Evolutionary conservation across 2,113 vertebrate genomes (phyloP), one percentile per base, ranked within the genome.

Genomic region (Progne subis): DNA sequence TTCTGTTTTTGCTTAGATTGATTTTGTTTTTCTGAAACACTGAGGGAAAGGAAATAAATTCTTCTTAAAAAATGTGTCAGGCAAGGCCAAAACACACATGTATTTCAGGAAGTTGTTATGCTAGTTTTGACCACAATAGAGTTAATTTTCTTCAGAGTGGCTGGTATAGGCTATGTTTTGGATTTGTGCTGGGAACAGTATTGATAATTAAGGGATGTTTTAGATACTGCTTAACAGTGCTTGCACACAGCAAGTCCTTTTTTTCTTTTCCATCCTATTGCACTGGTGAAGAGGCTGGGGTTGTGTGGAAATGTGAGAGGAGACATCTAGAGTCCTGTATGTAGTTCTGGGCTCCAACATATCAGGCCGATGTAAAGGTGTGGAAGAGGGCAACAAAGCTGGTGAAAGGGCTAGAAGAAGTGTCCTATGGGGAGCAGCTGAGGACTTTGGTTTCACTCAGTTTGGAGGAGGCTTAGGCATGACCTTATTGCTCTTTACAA

Each of bases 281-380:
- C 52, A 17, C 12, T n/a, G 26, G 10, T 19, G 23, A 28, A 23
- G 37, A 44, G 28, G 8, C 3, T 67, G 44, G 18, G 18, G 5
- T 18, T 67, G 8, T 8, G 3, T 50, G 50, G 44, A 43, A 72
- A 37, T 0, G 0, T n/a, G 44, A 15, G 18, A 74, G 53, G 44
- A 67, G 32, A 11, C 6, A 19, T 19, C 12, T 44, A n/a, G 11
- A 83, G 5, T 69, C 21, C 4, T 32, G 4, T 32, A 11, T 34
- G 6, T 14, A 14, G 11, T 59, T 74, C 31, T 64, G 18, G n/a
- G 11, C 4, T 8, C 18, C 13, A 34, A 5, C 14, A n/a, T 63
- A 82, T 63, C 41, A 57, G 50, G 25, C 2, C 0, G 23, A 28
- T 57, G 4, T 61, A 25, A n/a, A 57, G 5, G 12, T 47, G 16